Evolutionary conservation across 1,140 invertebrate genomes (phyloP), one percentile per base, ranked within the genome.

Genomic region (Bombus superbus): DNA sequence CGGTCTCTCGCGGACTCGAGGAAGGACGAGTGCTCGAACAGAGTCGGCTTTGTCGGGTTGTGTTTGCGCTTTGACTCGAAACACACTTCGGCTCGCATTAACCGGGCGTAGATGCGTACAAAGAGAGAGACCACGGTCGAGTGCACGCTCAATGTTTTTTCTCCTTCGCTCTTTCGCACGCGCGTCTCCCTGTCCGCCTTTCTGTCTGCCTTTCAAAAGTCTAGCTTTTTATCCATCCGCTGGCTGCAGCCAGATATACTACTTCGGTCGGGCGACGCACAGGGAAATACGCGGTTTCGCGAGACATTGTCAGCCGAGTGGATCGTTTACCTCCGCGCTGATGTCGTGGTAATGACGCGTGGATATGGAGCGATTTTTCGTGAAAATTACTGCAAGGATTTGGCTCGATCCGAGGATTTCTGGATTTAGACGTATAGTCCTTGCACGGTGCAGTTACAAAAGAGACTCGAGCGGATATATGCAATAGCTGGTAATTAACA

Each of bases 1-100:
- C 53, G 35, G 53, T 15, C 22, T 40, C 3, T 3, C 57, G 44
- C 28, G n/a, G 32, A 18, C 35, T 53, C 62, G 72, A 83, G 79
- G 74, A 47, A 75, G 72, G 86, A 90, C 83, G 86, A 91, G 90
- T 83, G 88, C 85, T 89, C 76, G 88, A 92, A 93, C 92, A 93
- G 91, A 89, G 89, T 75, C 64, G 81, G 91, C 92, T 92, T 93
- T 93, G 92, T 93, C 88, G 91, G 86, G 88, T 91, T 88, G 85
- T 83, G 90, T 91, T 93, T 88, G 88, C 91, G 89, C 89, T 91
- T 90, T 88, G 90, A 89, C 87, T 92, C 78, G 89, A 86, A 92
- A 91, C 89, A 93, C 89, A 93, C 89, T 92, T 92, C 75, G 89
- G 85, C 88, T 92, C 92, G 92, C 92, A 92, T 93, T 93, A 92